Percentiles rank a stretch among this genome's conserved stretches.
Evolutionary conservation across 2,797 vertebrate species (phyloP).

Genomic region (Triplophysa yarkandensis): DNA sequence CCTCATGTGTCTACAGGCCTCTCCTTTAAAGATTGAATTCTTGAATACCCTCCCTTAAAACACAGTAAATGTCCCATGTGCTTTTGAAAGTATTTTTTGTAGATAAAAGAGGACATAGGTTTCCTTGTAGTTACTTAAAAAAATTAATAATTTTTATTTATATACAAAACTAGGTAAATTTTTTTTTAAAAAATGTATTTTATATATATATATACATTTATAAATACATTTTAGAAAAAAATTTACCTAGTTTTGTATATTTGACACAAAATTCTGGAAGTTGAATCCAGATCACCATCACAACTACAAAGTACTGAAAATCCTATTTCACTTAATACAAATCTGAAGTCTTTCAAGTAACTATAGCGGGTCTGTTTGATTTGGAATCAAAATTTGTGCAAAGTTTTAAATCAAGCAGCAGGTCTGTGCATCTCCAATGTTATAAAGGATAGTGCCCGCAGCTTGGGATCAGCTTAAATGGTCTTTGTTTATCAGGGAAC

Average conservation of each 20-base stretch:
- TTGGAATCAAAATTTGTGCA: not conserved
- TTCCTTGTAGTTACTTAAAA: not conserved
- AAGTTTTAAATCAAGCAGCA: not conserved
- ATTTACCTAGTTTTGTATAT: not conserved
- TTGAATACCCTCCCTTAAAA: constrained; percentile 12
- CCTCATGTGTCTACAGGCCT: constrained; percentile 31
- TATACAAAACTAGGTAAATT: not conserved
- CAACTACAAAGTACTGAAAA: too few relatives aligned
- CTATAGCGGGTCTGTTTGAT: not conserved
- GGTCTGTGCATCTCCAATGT: not conserved
- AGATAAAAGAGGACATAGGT: not conserved
- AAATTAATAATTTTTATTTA: too few relatives aligned
- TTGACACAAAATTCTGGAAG: not conserved
- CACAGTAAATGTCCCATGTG: constrained; percentile 8
- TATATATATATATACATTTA: too few relatives aligned
- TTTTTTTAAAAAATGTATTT: too few relatives aligned
- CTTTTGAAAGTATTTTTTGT: not conserved
- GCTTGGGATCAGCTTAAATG: constrained; percentile 16
- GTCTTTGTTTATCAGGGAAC: not conserved
- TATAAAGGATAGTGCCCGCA: not conserved
- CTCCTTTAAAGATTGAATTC: constrained; percentile 16
- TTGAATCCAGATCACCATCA: not conserved
- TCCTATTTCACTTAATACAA: too few relatives aligned
- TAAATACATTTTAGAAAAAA: too few relatives aligned
- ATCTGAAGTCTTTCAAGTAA: too few relatives aligned